Base-by-base conservation (phyloP, 2,113 vertebrate species). In the Peucedramus taeniatus region DNA sequence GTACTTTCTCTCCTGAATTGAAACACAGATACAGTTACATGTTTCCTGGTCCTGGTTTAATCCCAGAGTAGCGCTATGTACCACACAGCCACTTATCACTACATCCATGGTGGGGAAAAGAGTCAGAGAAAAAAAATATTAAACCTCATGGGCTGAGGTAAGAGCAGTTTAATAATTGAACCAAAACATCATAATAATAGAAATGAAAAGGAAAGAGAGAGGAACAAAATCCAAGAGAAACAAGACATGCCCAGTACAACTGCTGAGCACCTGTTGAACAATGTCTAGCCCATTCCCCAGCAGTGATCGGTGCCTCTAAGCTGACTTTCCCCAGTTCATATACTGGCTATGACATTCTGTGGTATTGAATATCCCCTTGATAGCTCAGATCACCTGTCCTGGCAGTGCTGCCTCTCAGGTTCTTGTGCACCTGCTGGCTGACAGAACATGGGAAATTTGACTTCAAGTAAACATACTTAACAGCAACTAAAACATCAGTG, bases 11-110 rank as follows among this genome's bases (percentile, higher is more conserved):
- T 64, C 40, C 11, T 69, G 27, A 56, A 47, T 24, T 51, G 45
- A 57, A 91, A 40, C 1, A 2, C 14, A n/a, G 22, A 35, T n/a
- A 14, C 0, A 1, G 45, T 68, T 24, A 60, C 17, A 8, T 3
- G 5, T 65, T 53, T 60, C 11, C 24, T 53, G 60, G 16, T 39
- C 13, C 33, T 60, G 20, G 3, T 68, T 45, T 66, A 45, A 66
- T 57, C 30, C 15, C 33, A 74, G 16, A 24, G 30, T 44, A 39
- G 20, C 0, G 0, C 28, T 45, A 8, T 10, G 7, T 68, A 51
- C 37, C 20, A 15, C 23, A 14, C 23, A 50, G 37, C 10, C 20
- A 3, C 33, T 59, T 3, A 19, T 57, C 15, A 13, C 19, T 23
- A 15, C 33, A 45, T 37, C 28, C 3, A 6, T 39, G 20, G 23